Evolutionary conservation across 2,888 invertebrate genomes (phyloP).

Genomic region (Zaprionus obscuricornis): DNA sequence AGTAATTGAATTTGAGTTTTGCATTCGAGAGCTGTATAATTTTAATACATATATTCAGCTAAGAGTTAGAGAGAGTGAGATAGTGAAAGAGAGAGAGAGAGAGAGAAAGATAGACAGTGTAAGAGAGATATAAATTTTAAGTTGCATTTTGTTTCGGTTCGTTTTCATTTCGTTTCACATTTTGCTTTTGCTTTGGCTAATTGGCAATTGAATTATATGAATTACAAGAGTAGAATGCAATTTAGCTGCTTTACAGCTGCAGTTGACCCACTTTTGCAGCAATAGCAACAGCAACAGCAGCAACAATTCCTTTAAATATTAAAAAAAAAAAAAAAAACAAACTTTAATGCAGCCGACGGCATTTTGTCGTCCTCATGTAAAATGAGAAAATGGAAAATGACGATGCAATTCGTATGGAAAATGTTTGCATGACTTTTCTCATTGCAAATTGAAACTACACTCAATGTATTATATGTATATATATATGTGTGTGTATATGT

Average conservation of each 20-base stretch:
- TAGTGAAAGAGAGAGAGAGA: too few species aligned
- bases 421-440: conserved; percentile 58
- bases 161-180: conserved; percentile 5
- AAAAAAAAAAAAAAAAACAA: conserved; percentile 8
- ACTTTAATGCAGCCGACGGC: conserved; percentile 27
- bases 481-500: conserved; percentile 8
- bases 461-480: conserved; percentile 1
- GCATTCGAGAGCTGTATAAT: too few species aligned
- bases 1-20: too few species aligned
- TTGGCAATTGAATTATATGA: conserved; percentile 65
- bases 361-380: too few species aligned
- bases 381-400: conserved; percentile 41
- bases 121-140: not conserved
- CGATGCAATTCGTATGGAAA: conserved; percentile 45
- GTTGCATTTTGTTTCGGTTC: not conserved
- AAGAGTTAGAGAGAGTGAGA: too few species aligned
- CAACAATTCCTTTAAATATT: not conserved
- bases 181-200: conserved; percentile 44
- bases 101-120: too few species aligned
- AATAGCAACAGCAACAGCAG: conserved; percentile 11
- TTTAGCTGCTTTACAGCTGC: conserved; percentile 48
- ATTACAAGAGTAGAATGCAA: conserved; percentile 58
- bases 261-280: conserved; percentile 59
- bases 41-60: too few species aligned
- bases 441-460: conserved; percentile 54